Conservation (phyloP, 2,797 vertebrate genomes). For the Lacerta viridis region DNA sequence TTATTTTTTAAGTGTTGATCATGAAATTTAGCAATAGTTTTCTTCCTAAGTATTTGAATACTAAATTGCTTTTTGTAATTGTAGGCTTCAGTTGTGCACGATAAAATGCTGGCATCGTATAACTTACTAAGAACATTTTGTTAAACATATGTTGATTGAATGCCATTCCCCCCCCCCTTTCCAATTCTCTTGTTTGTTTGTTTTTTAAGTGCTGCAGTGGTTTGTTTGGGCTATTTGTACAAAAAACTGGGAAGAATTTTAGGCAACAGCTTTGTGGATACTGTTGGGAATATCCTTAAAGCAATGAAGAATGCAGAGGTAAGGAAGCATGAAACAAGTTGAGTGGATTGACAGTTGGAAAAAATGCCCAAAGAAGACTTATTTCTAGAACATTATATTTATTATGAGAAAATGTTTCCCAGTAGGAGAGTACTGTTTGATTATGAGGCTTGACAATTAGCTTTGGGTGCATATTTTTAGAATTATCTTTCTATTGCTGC, state of each 20-base stretch:
- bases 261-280: conserved; percentile 87
- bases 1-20: conserved; percentile 51
- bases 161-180: not conserved
- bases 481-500: no score
- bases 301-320: conserved; percentile 96
- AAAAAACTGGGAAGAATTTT: conserved; percentile 93
- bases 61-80: not conserved
- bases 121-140: conserved; percentile 1
- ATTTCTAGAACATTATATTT: not conserved
- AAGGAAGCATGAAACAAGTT: conserved; percentile 59
- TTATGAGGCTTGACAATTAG: not conserved
- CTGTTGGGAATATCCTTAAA: conserved; percentile 90
- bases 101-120: not conserved
- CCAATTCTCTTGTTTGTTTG: conserved; percentile 66
- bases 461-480: not conserved
- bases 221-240: conserved; percentile 91
- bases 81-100: not conserved
- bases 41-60: not conserved
- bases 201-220: conserved; percentile 88
- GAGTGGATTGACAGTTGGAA: conserved; percentile 6
- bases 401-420: no score
- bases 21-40: not conserved
- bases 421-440: not conserved
- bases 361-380: not conserved
- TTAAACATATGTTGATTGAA: not conserved